These are phyloP conservation scores for Martes martes DNA, from an alignment of 2,113 vertebrate genomes.

Conservation along the genomic window DNA sequence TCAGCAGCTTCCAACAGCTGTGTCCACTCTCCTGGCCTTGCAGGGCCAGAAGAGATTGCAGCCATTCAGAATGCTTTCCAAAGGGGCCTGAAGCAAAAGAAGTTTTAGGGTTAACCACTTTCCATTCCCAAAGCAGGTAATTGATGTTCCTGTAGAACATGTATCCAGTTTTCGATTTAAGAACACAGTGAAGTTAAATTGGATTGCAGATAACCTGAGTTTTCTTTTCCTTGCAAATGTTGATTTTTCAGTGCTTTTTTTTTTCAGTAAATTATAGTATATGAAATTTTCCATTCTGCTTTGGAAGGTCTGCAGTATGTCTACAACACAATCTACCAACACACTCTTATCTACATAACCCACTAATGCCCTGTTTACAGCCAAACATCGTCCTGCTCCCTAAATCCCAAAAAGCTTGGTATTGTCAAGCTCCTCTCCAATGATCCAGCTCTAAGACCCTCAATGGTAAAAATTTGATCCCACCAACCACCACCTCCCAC, in stretches of 20 bases:
- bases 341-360: not conserved
- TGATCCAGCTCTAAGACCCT: not conserved
- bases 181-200: not conserved
- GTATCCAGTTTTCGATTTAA: not conserved
- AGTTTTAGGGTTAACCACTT: not conserved
- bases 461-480: not conserved
- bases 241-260: not conserved
- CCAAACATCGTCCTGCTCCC: not conserved
- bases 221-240: not conserved
- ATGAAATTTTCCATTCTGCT: constrained; percentile 1
- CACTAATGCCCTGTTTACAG: not conserved
- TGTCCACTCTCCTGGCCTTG: not conserved
- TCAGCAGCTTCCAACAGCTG: not conserved
- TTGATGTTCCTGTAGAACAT: not conserved
- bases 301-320: not conserved
- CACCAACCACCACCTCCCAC: not conserved
- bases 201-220: not conserved
- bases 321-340: not conserved
- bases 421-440: constrained; percentile 53
- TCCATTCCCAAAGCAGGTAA: not conserved
- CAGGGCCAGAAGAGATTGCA: too few species aligned
- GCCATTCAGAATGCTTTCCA: too few species aligned
- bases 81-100: not conserved
- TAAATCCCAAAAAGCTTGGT: constrained; percentile 45
- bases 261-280: not conserved